These are phyloP conservation scores for Cylloceria caligata DNA, from an alignment of 2,888 invertebrate species.

Conservation along the genomic window DNA sequence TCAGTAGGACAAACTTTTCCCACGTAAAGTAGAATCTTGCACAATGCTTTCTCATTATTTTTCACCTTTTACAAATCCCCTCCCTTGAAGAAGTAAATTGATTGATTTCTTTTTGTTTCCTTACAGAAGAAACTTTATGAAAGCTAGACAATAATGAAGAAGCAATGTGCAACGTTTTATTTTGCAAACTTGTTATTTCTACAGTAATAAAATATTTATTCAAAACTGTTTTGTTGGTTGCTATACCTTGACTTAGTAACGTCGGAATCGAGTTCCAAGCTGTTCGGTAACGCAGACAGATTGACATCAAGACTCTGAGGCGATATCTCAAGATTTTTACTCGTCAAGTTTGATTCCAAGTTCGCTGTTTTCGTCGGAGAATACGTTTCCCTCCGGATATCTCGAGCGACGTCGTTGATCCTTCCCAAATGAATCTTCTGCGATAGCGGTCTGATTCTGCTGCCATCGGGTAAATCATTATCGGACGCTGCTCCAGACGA, in stretches of 20 bases:
- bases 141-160: too few relatives aligned
- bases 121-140: too few relatives aligned
- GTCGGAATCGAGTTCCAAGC: slow-evolving; percentile 39
- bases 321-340: slow-evolving; percentile 21
- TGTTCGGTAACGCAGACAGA: slow-evolving; percentile 17
- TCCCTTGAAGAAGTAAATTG: too few relatives aligned
- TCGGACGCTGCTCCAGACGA: slow-evolving; percentile 96
- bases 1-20: neutral
- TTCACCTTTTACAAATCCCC: too few relatives aligned
- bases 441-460: slow-evolving; percentile 62
- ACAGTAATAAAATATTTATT: neutral
- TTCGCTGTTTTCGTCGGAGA: neutral
- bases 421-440: slow-evolving; percentile 53
- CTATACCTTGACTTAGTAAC: slow-evolving; percentile 49
- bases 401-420: slow-evolving; percentile 40
- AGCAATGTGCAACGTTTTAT: too few relatives aligned
- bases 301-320: slow-evolving; percentile 15
- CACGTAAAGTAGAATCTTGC: too few relatives aligned
- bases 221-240: neutral
- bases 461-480: slow-evolving; percentile 90
- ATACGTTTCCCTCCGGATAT: slow-evolving; percentile 32
- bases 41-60: too few relatives aligned
- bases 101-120: too few relatives aligned
- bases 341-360: neutral
- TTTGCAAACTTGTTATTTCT: too few relatives aligned